These are phyloP conservation scores for Alces alces DNA, from an alignment of 2,113 vertebrate genomes.

Conservation along the genomic window DNA sequence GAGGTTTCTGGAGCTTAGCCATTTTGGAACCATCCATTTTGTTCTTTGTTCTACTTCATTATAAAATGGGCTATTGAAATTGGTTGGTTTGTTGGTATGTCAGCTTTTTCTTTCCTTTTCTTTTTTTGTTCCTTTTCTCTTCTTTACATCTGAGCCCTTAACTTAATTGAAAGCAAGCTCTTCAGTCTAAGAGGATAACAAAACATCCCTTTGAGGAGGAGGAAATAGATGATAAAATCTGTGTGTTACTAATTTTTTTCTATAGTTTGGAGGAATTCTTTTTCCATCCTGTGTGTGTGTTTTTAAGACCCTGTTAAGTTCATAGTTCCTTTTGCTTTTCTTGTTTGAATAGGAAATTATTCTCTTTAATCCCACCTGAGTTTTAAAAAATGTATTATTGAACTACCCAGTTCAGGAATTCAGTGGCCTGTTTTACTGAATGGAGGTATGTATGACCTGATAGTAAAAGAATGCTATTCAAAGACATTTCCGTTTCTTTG, in stretches of 20 bases:
- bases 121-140: background rate
- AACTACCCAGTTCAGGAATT: conserved; percentile 62
- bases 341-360: conserved; percentile 55
- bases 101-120: background rate
- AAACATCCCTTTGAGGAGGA: conserved; percentile 55
- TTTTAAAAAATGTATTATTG: conserved; percentile 66
- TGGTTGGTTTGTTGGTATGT: conserved; percentile 7
- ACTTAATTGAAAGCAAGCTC: conserved; percentile 45
- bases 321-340: conserved; percentile 58
- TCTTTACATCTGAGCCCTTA: conserved; percentile 29
- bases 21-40: background rate
- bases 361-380: conserved; percentile 66
- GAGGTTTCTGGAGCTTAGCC: conserved; percentile 40
- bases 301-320: conserved; percentile 59
- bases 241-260: conserved; percentile 53
- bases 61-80: conserved; percentile 37
- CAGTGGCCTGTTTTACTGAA: conserved; percentile 62
- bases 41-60: conserved; percentile 38
- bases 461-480: conserved; percentile 73
- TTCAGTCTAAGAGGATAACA: conserved; percentile 37
- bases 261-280: conserved; percentile 45
- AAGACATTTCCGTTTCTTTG: conserved; percentile 74
- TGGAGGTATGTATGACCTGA: conserved; percentile 54
- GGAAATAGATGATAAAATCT: conserved; percentile 66
- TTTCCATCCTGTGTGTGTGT: conserved; percentile 58